Evolutionary conservation across 2,797 vertebrate genomes (phyloP), one percentile per base, ranked within the genome.

Genomic region (Alcedo atthis): DNA sequence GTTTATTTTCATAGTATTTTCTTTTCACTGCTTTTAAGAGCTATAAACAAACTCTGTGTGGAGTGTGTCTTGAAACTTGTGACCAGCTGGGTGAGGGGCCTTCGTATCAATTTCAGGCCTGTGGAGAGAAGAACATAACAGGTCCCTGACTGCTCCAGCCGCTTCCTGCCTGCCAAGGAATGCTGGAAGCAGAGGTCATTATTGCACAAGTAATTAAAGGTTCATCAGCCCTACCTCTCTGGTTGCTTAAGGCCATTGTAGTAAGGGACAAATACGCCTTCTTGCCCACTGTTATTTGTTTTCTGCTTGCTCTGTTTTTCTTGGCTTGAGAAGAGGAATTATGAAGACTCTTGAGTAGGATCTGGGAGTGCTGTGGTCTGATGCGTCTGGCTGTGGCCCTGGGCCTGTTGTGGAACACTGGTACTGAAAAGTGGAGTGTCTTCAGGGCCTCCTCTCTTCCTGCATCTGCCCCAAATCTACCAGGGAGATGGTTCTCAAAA

Each of bases 241-340:
- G 86, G 92, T 89, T 95, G 92, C 91, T 96, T 89, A 95, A 95
- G 90, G 90, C 80, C 88, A 96, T 96, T 96, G 86, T 96, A 96
- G 91, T 95, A 96, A 94, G 87, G 92, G 89, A 95, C 92, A 93
- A 93, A 91, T 94, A 91, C 90, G 96, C 92, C 91, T 94, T 88
- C 92, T 92, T 85, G 92, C 82, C 79, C 89, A 70, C 87, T 93
- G 87, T 95, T 92, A 95, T 62, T 97, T 96, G 92, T 96, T 96
- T 97, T 96, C 86, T 95, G n/a, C 90, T 92, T 87, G 84, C 91
- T 92, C 59, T 97, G 93, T 95, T 97, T 97, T 93, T 95, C 83
- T 97, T 97, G 96, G 96, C 93, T 78, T 87, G 73, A 48, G 54
- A 58, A 89, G 85, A 84, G 78, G 93, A 96, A 84, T 93, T 92